Percentiles rank a stretch among this genome's conserved stretches.
phyloP scores from a whole-genome alignment of 2,797 vertebrate genomes.

The Sebastolobus alascanus region DNA sequence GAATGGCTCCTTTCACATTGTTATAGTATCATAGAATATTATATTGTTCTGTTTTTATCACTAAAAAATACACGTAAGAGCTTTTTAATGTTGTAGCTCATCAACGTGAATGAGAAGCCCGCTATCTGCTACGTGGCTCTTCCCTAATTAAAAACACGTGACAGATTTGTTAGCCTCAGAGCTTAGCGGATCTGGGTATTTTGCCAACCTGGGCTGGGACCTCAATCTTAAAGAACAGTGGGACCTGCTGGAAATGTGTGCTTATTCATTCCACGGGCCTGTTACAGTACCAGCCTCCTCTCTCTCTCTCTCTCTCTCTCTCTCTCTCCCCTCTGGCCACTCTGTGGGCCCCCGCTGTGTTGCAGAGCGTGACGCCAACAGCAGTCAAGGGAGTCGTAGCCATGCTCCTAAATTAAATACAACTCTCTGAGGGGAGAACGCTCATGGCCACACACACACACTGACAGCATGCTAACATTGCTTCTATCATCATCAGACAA shows the following conservation, averaged over 20 bases:
- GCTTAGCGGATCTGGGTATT: not conserved
- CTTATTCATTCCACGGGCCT: slow-evolving; percentile 4
- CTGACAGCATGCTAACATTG: slow-evolving; percentile 14
- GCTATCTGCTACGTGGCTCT: not conserved
- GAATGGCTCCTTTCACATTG: too few relatives aligned
- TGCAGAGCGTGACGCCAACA: slow-evolving; percentile 57
- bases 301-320: not conserved
- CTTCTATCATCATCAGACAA: not conserved
- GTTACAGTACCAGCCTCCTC: not conserved
- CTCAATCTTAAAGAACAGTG: not conserved
- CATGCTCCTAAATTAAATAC: slow-evolving; percentile 73
- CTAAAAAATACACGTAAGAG: too few relatives aligned
- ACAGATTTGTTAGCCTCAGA: not conserved
- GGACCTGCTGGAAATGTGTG: not conserved
- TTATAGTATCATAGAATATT: too few relatives aligned
- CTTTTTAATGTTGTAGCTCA: too few relatives aligned
- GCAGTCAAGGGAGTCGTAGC: slow-evolving; percentile 66
- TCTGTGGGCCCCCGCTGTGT: slow-evolving; percentile 36
- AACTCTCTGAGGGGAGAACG: slow-evolving; percentile 78
- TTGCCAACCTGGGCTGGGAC: not conserved
- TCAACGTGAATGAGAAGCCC: too few relatives aligned
- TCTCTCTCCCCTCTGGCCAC: not conserved
- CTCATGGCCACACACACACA: slow-evolving; percentile 89
- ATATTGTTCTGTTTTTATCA: too few relatives aligned
- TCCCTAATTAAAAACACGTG: not conserved